phyloP scores from a whole-genome alignment of 1,140 invertebrate genomes.

The Brachionus manjavacas region DNA sequence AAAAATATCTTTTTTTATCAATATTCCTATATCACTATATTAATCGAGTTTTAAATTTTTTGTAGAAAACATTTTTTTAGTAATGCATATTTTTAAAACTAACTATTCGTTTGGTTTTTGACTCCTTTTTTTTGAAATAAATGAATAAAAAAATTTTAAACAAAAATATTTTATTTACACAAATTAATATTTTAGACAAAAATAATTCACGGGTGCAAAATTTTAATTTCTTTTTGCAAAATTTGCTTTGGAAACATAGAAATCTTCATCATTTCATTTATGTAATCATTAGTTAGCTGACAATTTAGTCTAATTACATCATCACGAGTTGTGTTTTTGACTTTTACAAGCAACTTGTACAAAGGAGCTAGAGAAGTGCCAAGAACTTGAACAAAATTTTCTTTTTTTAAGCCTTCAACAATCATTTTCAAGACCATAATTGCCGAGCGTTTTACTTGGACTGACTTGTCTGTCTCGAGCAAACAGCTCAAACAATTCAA shows the following conservation, averaged over 20 bases:
- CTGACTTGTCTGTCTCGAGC: constrained; percentile 65
- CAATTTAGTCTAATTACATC: constrained; percentile 67
- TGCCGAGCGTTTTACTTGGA: constrained; percentile 71
- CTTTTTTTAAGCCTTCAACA: constrained; percentile 68
- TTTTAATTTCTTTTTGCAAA: constrained; percentile 40
- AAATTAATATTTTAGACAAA: not conserved
- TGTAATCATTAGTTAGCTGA: constrained; percentile 69
- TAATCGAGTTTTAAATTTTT: too few relatives aligned
- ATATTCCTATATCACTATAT: too few relatives aligned
- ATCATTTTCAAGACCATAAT: constrained; percentile 69
- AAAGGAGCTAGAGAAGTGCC: constrained; percentile 63
- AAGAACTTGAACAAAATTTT: constrained; percentile 64
- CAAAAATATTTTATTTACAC: not conserved
- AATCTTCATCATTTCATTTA: constrained; percentile 62
- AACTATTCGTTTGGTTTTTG: too few relatives aligned
- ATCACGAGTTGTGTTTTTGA: constrained; percentile 66
- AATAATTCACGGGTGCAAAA: not conserved
- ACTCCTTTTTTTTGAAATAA: not conserved
- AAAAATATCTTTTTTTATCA: too few relatives aligned
- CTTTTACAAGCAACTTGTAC: constrained; percentile 66
- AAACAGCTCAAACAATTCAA: constrained; percentile 66
- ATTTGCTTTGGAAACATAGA: constrained; percentile 26
- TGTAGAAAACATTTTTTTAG: too few relatives aligned
- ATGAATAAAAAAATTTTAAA: too few relatives aligned
- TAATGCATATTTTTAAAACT: too few relatives aligned